phyloP scores from a whole-genome alignment of 2,797 vertebrate genomes.

The Squalus acanthias region DNA sequence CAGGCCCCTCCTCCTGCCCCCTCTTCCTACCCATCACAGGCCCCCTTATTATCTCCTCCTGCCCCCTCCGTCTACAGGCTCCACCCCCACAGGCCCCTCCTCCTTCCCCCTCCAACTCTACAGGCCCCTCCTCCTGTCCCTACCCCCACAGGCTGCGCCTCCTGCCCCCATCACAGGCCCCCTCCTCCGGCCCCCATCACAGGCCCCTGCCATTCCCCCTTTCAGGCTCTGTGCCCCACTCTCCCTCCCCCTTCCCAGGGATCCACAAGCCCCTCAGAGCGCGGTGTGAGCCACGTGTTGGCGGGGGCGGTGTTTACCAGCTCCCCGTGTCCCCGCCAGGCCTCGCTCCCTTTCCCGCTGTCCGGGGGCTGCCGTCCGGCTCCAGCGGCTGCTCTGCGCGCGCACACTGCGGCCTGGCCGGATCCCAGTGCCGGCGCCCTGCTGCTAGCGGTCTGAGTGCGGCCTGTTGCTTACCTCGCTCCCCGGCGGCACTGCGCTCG shows the following conservation, averaged over 20 bases:
- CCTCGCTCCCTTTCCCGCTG: not conserved
- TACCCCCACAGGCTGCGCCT: too few species aligned
- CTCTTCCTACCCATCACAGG: too few species aligned
- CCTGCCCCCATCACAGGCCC: not conserved
- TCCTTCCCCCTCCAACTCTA: too few species aligned
- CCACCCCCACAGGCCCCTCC: too few species aligned
- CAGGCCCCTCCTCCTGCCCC: too few species aligned
- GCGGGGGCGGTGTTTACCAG: conserved; percentile 50
- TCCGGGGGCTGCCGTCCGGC: not conserved
- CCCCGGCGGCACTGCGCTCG: not conserved
- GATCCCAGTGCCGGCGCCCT: not conserved
- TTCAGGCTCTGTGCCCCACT: conserved; percentile 21
- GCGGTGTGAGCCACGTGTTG: conserved; percentile 43
- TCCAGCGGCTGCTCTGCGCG: not conserved
- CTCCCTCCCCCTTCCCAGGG: conserved; percentile 45
- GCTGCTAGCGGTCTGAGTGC: not conserved
- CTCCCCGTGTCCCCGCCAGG: conserved; percentile 46
- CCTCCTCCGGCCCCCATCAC: too few species aligned
- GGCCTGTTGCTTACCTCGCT: not conserved
- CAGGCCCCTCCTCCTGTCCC: too few species aligned
- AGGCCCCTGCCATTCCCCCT: not conserved
- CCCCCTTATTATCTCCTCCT: not conserved
- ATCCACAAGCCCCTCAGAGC: not conserved
- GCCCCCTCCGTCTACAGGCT: too few species aligned
- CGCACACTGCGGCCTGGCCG: not conserved